These are phyloP conservation scores for Hydropsyche betteni DNA, from an alignment of 2,888 invertebrate species.

Conservation along the genomic window DNA sequence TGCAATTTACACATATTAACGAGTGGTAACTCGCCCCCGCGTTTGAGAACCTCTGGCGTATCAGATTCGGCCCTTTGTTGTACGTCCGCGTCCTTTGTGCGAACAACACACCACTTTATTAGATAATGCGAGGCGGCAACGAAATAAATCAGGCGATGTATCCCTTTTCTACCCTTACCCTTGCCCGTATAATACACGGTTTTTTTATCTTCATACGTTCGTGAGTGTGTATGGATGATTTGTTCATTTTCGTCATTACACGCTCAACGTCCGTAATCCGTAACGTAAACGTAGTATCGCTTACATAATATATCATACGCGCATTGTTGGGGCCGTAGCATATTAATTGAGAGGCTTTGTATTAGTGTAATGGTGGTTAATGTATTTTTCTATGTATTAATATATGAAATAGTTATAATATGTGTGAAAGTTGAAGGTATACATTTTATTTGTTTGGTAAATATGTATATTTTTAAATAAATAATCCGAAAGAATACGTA, in stretches of 20 bases:
- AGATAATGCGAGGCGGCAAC: slow-evolving; percentile 31
- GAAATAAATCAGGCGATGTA: slow-evolving; percentile 28
- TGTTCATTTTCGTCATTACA: slow-evolving; percentile 31
- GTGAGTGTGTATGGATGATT: not conserved
- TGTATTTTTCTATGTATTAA: no score
- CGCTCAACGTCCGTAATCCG: slow-evolving; percentile 27
- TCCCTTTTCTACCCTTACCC: not conserved
- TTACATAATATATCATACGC: no score
- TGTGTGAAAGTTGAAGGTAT: no score
- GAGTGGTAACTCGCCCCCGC: no score
- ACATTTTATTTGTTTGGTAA: no score
- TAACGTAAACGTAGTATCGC: not conserved
- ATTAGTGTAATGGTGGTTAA: no score
- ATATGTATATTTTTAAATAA: no score
- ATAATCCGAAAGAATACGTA: no score
- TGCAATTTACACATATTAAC: slow-evolving; percentile 11
- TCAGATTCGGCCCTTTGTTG: slow-evolving; percentile 32
- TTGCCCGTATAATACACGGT: not conserved
- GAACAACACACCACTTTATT: slow-evolving; percentile 38
- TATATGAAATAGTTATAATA: no score
- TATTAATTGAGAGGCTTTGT: no score
- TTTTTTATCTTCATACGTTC: no score
- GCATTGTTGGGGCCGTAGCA: no score
- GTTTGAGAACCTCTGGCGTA: slow-evolving; percentile 4
- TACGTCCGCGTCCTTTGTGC: slow-evolving; percentile 19